Percentiles rank a stretch among this genome's conserved stretches.
These are phyloP conservation scores for Ctenicera cuprea DNA, from an alignment of 2,888 invertebrate genomes.

Conservation along the genomic window DNA sequence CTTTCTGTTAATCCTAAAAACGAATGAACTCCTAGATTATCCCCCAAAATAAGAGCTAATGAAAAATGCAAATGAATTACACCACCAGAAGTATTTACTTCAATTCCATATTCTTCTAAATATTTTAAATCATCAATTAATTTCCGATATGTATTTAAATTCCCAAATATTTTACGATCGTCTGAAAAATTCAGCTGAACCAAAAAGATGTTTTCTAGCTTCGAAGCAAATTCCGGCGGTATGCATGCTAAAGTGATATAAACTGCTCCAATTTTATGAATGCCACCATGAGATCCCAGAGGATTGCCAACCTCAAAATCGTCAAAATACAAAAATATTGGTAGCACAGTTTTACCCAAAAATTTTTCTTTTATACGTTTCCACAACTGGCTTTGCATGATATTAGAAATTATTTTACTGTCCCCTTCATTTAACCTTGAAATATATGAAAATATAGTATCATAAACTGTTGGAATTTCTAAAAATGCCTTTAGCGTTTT, in stretches of 20 bases:
- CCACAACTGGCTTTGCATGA: slow-evolving; percentile 12
- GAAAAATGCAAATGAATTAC: not conserved
- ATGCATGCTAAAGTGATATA: slow-evolving; percentile 11
- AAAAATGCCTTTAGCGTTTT: slow-evolving; percentile 27
- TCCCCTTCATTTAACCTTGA: not conserved
- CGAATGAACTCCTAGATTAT: slow-evolving; percentile 26
- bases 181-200: slow-evolving; percentile 2
- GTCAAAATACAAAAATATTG: slow-evolving; percentile 29
- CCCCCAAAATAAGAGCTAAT: slow-evolving; percentile 16
- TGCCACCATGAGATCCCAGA: slow-evolving; percentile 28
- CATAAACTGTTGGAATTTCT: slow-evolving; percentile 18
- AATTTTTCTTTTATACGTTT: not conserved
- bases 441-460: not conserved
- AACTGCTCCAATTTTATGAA: slow-evolving; percentile 34
- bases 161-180: slow-evolving; percentile 9
- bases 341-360: not conserved
- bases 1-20: slow-evolving; percentile 20
- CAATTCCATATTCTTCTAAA: slow-evolving; percentile 17
- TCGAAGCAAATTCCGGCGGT: slow-evolving; percentile 12
- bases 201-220: slow-evolving; percentile 31
- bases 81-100: not conserved
- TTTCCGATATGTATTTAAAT: not conserved
- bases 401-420: not conserved
- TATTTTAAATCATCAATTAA: slow-evolving; percentile 12
- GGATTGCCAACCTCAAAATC: slow-evolving; percentile 33